phyloP scores from a whole-genome alignment of 2,113 vertebrate species.

The Eretmochelys imbricata region DNA sequence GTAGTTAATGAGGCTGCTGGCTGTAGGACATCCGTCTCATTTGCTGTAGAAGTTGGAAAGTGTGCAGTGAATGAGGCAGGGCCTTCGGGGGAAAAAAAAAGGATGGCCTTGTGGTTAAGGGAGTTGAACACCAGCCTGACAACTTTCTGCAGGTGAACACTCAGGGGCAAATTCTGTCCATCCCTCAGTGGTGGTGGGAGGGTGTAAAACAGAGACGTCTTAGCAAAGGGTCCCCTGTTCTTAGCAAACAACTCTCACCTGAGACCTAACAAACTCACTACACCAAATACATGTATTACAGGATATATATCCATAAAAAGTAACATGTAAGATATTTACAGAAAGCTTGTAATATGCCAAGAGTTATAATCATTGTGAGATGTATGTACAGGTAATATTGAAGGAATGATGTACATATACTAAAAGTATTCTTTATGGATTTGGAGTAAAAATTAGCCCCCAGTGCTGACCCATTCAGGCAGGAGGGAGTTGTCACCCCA shows the following conservation, averaged over 20 bases:
- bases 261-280: not conserved
- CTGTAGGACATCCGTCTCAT: not conserved
- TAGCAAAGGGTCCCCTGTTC: not conserved
- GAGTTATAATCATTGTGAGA: not conserved
- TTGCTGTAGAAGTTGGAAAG: not conserved
- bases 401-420: not conserved
- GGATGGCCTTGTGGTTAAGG: not conserved
- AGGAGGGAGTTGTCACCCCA: not conserved
- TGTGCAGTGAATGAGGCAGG: not conserved
- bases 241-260: not conserved
- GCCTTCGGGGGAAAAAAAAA: not conserved
- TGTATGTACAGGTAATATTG: not conserved
- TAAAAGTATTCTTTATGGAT: not conserved
- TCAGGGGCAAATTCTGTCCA: not conserved
- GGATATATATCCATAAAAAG: not conserved
- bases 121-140: not conserved
- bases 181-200: not conserved
- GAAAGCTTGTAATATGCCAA: not conserved
- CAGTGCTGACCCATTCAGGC: not conserved
- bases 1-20: not conserved
- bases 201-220: not conserved
- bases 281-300: not conserved
- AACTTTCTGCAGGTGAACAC: not conserved
- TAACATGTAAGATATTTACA: not conserved
- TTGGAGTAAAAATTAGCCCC: not conserved